Evolutionary conservation across 2,888 invertebrate species (phyloP), one percentile per base, ranked within the genome.

Genomic region (Aspidiotus destructor): DNA sequence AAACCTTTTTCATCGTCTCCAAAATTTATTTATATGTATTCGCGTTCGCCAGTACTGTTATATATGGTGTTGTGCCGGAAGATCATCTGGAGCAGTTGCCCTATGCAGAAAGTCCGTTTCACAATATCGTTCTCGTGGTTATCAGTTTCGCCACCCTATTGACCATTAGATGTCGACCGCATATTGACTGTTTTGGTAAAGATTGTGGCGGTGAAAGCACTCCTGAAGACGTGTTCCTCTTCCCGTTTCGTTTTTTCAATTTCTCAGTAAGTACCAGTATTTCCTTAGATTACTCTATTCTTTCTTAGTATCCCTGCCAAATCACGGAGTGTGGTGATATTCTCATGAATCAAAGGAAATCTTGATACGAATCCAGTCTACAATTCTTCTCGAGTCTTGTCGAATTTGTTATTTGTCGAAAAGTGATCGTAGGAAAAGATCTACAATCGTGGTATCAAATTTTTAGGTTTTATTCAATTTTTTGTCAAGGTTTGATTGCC

Each of bases 211-310:
- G 28, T 8, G 58, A 58, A 28, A 10, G 8, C 8, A 58, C 58
- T 28, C 58, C 58, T 1, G 58, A 58, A 28, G 58, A 58, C 17
- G 58, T 58, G 8, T 58, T 58, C 28, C 28, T 58, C 28, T 58
- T 58, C 40, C 58, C 58, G 8, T 58, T 28, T 40, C 17, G 58
- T 8, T 28, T 58, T 7, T 58, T 28, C 40, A 28, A 58, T 28
- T 58, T 10, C 10, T 58, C 58, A 13, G 58, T 58, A 58, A 58
- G 58, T 58, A 15, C n/a, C n/a, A n/a, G n/a, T n/a, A n/a, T n/a
- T n/a, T n/a, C n/a, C 2, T 48, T 48, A 6, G 28, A 28, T 3
- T 28, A 28, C 28, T 28, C 28, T 28, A 28, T 28, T 28, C 28
- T 28, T 28, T 28, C 28, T 28, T 28, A 28, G 28, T 28, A 3